Evolutionary conservation across 2,888 invertebrate species (phyloP).

Genomic region (Quadroppia sp.): DNA sequence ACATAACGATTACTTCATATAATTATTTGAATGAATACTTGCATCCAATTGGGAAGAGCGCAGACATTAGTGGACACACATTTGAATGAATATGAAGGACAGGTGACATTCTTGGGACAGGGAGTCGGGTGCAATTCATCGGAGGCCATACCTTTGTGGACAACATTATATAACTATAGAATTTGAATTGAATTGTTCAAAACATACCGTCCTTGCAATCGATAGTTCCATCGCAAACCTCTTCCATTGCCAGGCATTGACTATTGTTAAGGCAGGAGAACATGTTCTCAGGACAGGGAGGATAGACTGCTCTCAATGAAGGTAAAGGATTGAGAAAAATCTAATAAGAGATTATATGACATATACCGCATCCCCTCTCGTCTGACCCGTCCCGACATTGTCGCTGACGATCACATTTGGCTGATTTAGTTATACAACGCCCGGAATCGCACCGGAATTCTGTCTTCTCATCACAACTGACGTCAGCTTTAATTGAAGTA

Average conservation of each 20-base stretch:
- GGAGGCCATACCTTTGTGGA: conserved; percentile 35
- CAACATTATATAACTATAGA: background rate
- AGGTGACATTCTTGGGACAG: conserved; percentile 39
- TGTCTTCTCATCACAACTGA: conserved; percentile 28
- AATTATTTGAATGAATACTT: background rate
- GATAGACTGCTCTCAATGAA: conserved; percentile 25
- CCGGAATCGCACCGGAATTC: conserved; percentile 38
- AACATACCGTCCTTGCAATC: conserved; percentile 35
- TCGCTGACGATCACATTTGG: conserved; percentile 26
- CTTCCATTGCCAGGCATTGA: conserved; percentile 32
- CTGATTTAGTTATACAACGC: conserved; percentile 25
- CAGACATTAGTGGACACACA: conserved; percentile 40
- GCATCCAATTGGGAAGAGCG: conserved; percentile 42
- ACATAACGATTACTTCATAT: background rate
- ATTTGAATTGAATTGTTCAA: background rate
- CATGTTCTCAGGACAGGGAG: conserved; percentile 39
- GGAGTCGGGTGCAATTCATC: conserved; percentile 40
- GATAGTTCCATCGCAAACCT: conserved; percentile 39
- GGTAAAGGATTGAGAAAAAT: background rate
- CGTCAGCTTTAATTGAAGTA: conserved; percentile 29
- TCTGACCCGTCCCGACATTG: conserved; percentile 41
- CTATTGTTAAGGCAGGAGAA: conserved; percentile 40
- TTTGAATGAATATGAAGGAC: conserved; percentile 40
- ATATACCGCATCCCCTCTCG: conserved; percentile 29
- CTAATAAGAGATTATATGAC: background rate